These are phyloP conservation scores for Oxyruncus cristatus DNA, from an alignment of 2,113 vertebrate species.

Conservation along the genomic window DNA sequence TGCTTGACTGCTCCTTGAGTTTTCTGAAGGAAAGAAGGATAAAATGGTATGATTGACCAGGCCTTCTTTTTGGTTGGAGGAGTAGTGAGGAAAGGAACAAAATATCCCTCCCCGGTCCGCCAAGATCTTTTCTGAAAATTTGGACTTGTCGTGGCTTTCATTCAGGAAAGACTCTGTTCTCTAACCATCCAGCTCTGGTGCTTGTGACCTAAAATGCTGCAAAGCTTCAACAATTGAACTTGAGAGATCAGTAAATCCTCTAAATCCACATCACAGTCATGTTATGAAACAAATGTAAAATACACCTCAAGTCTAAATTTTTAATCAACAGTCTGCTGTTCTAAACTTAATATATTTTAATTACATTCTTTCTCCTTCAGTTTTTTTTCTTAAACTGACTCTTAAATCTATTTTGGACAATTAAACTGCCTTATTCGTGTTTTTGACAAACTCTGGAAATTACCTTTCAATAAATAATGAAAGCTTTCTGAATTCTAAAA, in stretches of 20 bases:
- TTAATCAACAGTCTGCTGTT: neutral
- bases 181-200: neutral
- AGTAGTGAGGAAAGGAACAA: neutral
- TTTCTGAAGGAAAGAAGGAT: slow-evolving; percentile 69
- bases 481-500: neutral
- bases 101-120: too few species aligned
- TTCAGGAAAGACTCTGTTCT: neutral
- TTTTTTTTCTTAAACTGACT: neutral
- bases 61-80: neutral
- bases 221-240: neutral
- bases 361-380: neutral
- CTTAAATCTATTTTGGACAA: neutral
- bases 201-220: neutral
- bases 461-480: neutral
- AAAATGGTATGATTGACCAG: neutral
- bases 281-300: neutral
- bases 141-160: fast-evolving
- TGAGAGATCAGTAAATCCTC: neutral
- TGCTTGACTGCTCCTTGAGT: slow-evolving; percentile 46
- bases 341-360: neutral
- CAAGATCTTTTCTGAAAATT: fast-evolving
- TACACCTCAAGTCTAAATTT: neutral
- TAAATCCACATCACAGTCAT: neutral
- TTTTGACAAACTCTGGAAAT: neutral
- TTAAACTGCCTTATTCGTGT: neutral